Evolutionary conservation across 2,113 vertebrate genomes (phyloP), one percentile per base, ranked within the genome.

Genomic region (Colaptes auratus): DNA sequence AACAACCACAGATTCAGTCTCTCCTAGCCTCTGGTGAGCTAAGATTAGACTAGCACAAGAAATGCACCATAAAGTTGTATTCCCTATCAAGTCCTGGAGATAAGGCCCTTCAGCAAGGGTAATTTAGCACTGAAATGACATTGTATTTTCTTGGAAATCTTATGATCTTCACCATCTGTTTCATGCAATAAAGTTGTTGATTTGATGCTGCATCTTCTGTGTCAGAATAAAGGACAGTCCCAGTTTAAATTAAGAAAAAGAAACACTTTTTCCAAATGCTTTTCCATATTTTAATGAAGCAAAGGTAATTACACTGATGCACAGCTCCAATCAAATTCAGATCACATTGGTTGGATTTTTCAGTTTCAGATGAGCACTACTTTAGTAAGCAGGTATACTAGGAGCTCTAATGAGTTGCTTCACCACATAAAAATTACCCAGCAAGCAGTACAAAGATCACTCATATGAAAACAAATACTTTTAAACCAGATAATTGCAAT

Each of bases 391-490:
- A 87, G 90, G 81, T 83, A 92, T 18, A 90, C 73, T 85, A 88
- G 84, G 92, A 93, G 53, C 90, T 91, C 75, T 92, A 97, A 93
- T 96, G 79, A 97, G 74, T 91, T 92, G 95, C 86, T 67, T 90
- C 74, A 93, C 52, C 48, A 94, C 50, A 95, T 35, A 96, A 95
- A 94, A 95, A 94, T 90, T 91, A 96, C 90, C 73, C 84, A 3
- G 53, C 44, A 86, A 89, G 73, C 61, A 94, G 35, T 70, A 78
- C 70, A 92, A 95, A 86, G 93, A 96, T 94, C 86, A 96, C 44
- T 87, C 88, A 93, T 95, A 93, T 96, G 96, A 96, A 97, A 96
- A 96, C 67, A 95, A 70, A 96, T 96, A 92, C 52, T 89, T 93
- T 91, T 93, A 93, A 90, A 94, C 72, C 39, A 92, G 86, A 87